Evolutionary conservation across 2,113 vertebrate species (phyloP).

Genomic region (Dipodomys stephensi): DNA sequence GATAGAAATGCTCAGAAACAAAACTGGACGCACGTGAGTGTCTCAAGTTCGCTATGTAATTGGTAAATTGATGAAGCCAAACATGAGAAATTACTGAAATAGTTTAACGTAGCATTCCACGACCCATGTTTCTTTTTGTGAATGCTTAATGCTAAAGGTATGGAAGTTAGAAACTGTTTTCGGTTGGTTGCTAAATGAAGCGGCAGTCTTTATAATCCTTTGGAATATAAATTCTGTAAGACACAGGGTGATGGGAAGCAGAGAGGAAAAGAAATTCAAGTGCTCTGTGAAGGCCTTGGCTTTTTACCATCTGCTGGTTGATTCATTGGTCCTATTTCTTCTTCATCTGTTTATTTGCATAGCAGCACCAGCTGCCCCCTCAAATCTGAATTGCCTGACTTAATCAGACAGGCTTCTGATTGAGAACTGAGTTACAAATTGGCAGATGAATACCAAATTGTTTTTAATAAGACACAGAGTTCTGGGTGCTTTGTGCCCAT

Average conservation of each 20-base stretch:
- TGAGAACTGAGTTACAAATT: conserved; percentile 87
- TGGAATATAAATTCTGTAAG: conserved; percentile 72
- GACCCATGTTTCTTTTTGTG: conserved; percentile 35
- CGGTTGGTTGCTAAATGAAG: conserved; percentile 52
- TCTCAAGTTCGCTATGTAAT: conserved; percentile 39
- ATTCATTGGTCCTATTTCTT: conserved; percentile 82
- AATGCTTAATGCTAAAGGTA: conserved; percentile 48
- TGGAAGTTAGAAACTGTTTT: conserved; percentile 37
- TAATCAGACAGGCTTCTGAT: conserved; percentile 87
- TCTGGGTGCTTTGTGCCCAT: conserved; percentile 82
- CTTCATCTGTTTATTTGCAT: conserved; percentile 83
- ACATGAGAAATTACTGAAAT: conserved; percentile 1
- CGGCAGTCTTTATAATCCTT: conserved; percentile 73
- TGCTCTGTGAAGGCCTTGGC: conserved; percentile 73
- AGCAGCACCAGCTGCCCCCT: conserved; percentile 84
- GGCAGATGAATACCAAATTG: conserved; percentile 86
- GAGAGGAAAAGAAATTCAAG: conserved; percentile 68
- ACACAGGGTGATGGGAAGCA: conserved; percentile 27
- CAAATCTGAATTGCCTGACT: conserved; percentile 86
- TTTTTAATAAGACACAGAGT: conserved; percentile 88
- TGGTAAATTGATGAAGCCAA: conserved; percentile 30
- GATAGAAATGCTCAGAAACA: conserved; percentile 35
- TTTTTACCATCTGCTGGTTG: conserved; percentile 83
- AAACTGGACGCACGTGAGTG: background rate
- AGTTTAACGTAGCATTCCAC: conserved; percentile 18